These are phyloP conservation scores for Rhyacophila evoluta DNA, from an alignment of 2,888 invertebrate species.

Conservation along the genomic window DNA sequence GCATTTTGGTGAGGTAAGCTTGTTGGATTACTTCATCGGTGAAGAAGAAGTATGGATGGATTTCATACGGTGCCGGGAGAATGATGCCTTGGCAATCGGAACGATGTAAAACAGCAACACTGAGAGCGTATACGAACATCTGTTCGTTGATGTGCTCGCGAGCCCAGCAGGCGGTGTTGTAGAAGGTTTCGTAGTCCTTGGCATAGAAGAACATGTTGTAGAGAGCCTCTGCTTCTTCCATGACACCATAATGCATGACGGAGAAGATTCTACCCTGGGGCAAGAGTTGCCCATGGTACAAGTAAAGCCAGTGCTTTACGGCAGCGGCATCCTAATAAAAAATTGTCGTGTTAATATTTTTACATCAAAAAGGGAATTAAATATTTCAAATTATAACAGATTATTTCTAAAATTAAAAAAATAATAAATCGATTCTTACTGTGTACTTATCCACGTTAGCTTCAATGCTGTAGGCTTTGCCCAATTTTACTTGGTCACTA, in stretches of 20 bases:
- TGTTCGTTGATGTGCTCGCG: conserved; percentile 77
- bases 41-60: conserved; percentile 79
- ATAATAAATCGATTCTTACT: conserved; percentile 46
- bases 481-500: conserved; percentile 66
- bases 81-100: conserved; percentile 74
- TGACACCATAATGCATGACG: conserved; percentile 68
- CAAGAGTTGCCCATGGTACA: conserved; percentile 69
- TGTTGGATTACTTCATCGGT: conserved; percentile 76
- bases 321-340: background rate
- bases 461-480: conserved; percentile 67
- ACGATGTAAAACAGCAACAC: conserved; percentile 74
- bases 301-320: conserved; percentile 69
- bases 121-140: conserved; percentile 76
- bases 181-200: conserved; percentile 78
- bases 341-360: no score
- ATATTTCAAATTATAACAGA: no score
- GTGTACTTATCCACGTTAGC: conserved; percentile 58
- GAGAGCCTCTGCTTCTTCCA: conserved; percentile 73
- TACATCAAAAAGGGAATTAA: no score
- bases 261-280: conserved; percentile 74
- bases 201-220: conserved; percentile 78
- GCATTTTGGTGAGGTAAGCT: conserved; percentile 72
- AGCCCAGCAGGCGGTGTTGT: conserved; percentile 76
- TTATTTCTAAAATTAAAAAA: background rate
- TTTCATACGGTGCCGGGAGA: conserved; percentile 79